These are phyloP conservation scores for Brachyopa scutellaris DNA, from an alignment of 2,888 invertebrate species.

Conservation along the genomic window DNA sequence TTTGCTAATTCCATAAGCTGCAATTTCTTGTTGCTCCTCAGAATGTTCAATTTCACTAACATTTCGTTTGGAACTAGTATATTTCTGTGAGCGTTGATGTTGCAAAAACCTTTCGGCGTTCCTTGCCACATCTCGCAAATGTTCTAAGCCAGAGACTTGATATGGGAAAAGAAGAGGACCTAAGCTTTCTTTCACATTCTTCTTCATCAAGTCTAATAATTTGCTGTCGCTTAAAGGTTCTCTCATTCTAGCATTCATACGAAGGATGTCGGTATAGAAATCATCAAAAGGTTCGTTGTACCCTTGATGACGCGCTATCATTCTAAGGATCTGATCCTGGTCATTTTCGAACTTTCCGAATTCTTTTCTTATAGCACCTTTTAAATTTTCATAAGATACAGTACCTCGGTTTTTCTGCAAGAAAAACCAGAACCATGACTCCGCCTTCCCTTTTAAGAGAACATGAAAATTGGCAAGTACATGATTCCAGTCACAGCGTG, in stretches of 20 bases:
- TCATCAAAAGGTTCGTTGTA: constrained; percentile 12
- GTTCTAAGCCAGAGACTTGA: neutral
- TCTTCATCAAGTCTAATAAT: neutral
- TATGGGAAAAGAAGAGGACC: no score
- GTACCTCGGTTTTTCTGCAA: neutral
- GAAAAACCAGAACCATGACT: no score
- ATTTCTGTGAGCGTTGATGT: no score
- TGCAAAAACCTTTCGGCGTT: no score
- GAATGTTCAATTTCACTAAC: no score
- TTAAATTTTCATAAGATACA: neutral
- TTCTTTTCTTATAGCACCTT: neutral
- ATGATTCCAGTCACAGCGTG: neutral
- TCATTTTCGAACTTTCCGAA: neutral
- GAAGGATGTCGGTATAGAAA: constrained; percentile 1
- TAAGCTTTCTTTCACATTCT: constrained; percentile 2
- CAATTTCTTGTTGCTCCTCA: no score
- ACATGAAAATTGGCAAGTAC: neutral
- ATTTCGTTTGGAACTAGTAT: no score
- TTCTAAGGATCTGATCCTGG: neutral
- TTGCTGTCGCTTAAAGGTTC: neutral
- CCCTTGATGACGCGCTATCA: neutral
- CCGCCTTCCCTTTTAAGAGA: no score
- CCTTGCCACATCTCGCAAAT: neutral
- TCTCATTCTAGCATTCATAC: neutral
- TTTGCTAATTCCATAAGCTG: no score